These are phyloP conservation scores for Sarotherodon lohbergeri DNA, from an alignment of 2,113 vertebrate species.

Conservation along the genomic window DNA sequence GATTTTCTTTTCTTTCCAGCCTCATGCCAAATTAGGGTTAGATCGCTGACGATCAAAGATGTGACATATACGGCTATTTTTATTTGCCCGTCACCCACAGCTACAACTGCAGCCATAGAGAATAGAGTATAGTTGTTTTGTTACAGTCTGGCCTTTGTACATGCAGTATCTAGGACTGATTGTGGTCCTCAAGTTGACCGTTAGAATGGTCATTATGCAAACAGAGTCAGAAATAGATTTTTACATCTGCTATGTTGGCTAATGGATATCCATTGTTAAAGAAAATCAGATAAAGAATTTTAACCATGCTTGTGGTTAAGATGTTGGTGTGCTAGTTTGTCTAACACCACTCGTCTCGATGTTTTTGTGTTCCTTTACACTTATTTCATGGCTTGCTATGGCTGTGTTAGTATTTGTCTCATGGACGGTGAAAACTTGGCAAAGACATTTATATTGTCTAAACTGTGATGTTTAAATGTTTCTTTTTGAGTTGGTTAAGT, in stretches of 20 bases:
- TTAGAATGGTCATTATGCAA: background rate
- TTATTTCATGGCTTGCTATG: background rate
- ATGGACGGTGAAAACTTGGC: background rate
- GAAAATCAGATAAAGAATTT: background rate
- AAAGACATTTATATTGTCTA: background rate
- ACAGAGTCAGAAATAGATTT: slow-evolving; percentile 5
- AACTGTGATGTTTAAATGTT: background rate
- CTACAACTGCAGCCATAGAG: background rate
- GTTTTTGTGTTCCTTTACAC: background rate
- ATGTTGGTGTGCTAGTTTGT: rapidly evolving
- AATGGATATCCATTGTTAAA: background rate
- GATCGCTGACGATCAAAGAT: background rate
- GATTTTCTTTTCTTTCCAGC: background rate
- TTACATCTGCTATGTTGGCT: background rate
- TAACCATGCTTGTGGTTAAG: background rate
- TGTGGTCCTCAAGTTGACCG: background rate
- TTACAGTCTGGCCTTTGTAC: background rate
- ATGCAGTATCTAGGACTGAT: background rate
- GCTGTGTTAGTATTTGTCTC: background rate
- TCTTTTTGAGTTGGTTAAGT: background rate
- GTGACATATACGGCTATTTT: background rate
- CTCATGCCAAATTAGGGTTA: background rate
- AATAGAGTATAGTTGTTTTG: background rate
- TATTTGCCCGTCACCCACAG: background rate
- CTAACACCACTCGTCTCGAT: background rate